Evolutionary conservation across 2,113 vertebrate species (phyloP).

Genomic region (Larimichthys polyactis): DNA sequence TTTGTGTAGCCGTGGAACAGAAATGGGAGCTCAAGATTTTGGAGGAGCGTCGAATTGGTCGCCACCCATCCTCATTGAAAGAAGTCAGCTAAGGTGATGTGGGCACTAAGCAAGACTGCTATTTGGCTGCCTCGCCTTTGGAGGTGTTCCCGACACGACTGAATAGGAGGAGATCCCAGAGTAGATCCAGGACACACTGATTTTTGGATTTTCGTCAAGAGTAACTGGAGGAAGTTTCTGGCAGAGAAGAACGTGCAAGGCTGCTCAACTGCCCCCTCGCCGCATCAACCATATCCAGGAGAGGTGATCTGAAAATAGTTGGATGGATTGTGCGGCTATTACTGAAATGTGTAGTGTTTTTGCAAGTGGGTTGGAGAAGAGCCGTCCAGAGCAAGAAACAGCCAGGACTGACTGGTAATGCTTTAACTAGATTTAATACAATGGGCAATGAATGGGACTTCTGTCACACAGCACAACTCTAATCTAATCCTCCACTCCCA

Average conservation of each 20-base stretch:
- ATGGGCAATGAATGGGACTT: constrained; percentile 52
- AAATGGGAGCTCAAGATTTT: neutral
- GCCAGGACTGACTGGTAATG: constrained; percentile 43
- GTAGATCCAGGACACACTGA: neutral
- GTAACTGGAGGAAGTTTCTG: constrained; percentile 1
- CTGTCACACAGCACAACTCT: constrained; percentile 47
- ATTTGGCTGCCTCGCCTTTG: constrained; percentile 32
- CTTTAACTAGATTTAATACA: constrained; percentile 63
- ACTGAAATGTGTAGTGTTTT: constrained; percentile 34
- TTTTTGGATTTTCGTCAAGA: neutral
- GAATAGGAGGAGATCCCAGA: constrained; percentile 11
- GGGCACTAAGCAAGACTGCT: constrained; percentile 14
- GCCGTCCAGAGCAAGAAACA: constrained; percentile 33
- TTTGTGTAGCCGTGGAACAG: neutral
- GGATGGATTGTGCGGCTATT: constrained; percentile 9
- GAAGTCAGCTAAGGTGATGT: constrained; percentile 25
- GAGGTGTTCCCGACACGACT: constrained; percentile 24
- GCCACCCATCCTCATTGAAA: neutral
- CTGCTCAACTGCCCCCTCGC: constrained; percentile 3
- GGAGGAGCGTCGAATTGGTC: neutral
- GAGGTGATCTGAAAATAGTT: constrained; percentile 16
- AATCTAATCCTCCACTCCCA: constrained; percentile 50
- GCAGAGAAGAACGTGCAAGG: neutral
- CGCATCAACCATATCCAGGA: constrained; percentile 12
- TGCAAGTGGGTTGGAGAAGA: constrained; percentile 14